Evolutionary conservation across 2,888 invertebrate species (phyloP), one percentile per base, ranked within the genome.

Genomic region (Dynastes grantii): DNA sequence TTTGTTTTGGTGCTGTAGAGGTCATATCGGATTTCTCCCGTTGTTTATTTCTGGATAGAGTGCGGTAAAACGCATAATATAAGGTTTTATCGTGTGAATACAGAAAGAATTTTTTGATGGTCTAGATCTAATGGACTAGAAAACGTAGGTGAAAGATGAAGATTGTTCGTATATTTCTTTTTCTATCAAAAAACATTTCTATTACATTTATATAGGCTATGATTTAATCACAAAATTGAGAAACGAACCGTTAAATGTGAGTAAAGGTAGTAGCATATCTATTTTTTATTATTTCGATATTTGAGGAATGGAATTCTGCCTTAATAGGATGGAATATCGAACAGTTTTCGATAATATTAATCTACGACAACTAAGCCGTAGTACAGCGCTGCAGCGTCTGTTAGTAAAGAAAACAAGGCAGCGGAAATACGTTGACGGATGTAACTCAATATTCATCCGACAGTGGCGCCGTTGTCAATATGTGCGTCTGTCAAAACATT

Each of bases 351-450:
- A 58, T 22, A 13, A 13, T 63, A 63, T 63, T 32, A 63, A 63
- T 63, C 32, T 63, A 29, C 63, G 9, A 37, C 11, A 13, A 1
- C 27, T 9, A 32, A 63, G 4, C 45, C 45, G 63, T 76, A 76
- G 77, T 76, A 53, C 71, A 71, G 71, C 76, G 63, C 22, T 22
- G 53, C 11, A 45, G 8, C 76, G 55, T 73, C 76, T 67, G 79
- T 80, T 81, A 81, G 81, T 82, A 81, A 79, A 82, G 80, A 81
- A 76, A 82, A 82, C 80, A 82, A 81, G 76, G 79, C 58, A 76
- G 78, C 82, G 82, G 82, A 82, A 82, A 80, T 80, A 80, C 79
- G 77, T 78, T 80, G 82, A 80, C 82, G 76, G 78, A 79, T 77
- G 82, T 81, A 81, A 82, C 80, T 81, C 78, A 80, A 82, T 82